These are phyloP conservation scores for Loripinus fragilis DNA, from an alignment of 2,888 invertebrate species.

Conservation along the genomic window DNA sequence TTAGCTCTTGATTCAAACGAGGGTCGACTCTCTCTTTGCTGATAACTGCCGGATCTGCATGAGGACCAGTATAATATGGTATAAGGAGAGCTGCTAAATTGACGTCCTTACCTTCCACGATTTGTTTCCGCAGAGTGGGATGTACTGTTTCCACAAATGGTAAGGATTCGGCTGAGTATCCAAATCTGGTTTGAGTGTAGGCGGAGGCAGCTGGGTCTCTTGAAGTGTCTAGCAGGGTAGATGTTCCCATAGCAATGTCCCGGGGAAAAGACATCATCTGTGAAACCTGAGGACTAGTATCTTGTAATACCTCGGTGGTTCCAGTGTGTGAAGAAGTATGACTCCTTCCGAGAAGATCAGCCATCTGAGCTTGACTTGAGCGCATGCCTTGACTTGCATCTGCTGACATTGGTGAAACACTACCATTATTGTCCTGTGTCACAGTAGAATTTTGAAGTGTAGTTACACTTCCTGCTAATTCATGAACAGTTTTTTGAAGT, in stretches of 20 bases:
- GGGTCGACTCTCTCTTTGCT: slow-evolving; percentile 8
- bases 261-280: no score
- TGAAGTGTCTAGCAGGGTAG: no score
- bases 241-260: no score
- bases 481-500: background rate
- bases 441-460: background rate
- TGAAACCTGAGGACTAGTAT: no score
- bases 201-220: no score
- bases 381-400: background rate
- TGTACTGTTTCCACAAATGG: slow-evolving; percentile 26
- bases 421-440: background rate
- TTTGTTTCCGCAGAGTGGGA: slow-evolving; percentile 22
- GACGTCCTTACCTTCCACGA: slow-evolving; percentile 31
- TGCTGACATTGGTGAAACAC: background rate
- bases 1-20: background rate
- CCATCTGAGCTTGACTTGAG: no score
- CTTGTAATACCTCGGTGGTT: no score
- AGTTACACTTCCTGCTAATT: background rate
- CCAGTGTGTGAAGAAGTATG: no score
- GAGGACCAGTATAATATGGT: slow-evolving; percentile 1
- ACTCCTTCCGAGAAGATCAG: no score
- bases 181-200: background rate
- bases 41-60: background rate
- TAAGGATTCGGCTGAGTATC: slow-evolving; percentile 29
- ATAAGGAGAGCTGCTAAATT: slow-evolving; percentile 25